Percentiles rank a stretch among this genome's conserved stretches.
Evolutionary conservation across 2,113 vertebrate species (phyloP).

Genomic region (Anarhynchus alexandrinus): DNA sequence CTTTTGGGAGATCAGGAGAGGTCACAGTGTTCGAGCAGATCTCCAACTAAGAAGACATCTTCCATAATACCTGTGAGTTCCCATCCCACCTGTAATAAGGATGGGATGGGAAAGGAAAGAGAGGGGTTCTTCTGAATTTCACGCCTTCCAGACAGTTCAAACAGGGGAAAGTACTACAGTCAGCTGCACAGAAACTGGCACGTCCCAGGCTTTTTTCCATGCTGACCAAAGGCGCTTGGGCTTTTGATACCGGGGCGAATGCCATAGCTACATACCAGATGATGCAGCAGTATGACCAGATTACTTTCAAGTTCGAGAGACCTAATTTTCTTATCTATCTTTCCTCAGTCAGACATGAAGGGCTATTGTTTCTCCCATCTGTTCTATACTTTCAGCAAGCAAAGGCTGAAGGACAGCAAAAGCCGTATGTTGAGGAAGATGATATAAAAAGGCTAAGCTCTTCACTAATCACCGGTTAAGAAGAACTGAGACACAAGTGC

Average conservation of each 20-base stretch:
- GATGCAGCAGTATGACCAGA: not conserved
- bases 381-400: not conserved
- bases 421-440: not conserved
- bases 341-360: not conserved
- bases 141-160: not conserved
- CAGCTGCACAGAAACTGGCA: not conserved
- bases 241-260: not conserved
- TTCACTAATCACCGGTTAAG: not conserved
- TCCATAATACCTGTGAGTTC: not conserved
- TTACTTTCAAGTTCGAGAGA: not conserved
- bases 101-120: not conserved
- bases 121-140: not conserved
- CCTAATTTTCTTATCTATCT: not conserved
- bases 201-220: fast-evolving
- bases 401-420: not conserved
- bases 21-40: not conserved
- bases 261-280: fast-evolving
- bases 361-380: not conserved
- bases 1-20: not conserved
- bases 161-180: not conserved
- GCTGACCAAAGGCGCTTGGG: not conserved
- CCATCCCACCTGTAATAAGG: not conserved
- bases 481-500: not conserved
- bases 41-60: not conserved
- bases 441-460: not conserved